Conservation (phyloP, 1,140 invertebrate species). For the Caerostris extrusa region DNA sequence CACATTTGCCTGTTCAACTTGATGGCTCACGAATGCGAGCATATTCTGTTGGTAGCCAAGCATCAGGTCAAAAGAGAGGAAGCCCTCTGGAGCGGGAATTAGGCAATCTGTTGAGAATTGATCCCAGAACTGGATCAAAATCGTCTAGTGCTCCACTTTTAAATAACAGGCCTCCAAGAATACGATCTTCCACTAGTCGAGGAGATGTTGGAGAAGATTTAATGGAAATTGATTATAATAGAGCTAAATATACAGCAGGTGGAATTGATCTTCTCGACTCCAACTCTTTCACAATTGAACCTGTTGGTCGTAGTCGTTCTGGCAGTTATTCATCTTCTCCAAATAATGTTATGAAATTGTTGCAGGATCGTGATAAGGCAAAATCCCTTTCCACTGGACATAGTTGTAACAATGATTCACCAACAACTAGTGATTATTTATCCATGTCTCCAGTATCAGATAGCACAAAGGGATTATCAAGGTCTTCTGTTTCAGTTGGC, state of each 20-base stretch:
- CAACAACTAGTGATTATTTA: constrained; percentile 57
- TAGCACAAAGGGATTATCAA: neutral
- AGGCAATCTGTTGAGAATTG: constrained; percentile 44
- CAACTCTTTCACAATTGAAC: constrained; percentile 71
- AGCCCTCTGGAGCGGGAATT: constrained; percentile 65
- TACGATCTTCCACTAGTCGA: constrained; percentile 64
- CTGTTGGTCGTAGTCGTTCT: constrained; percentile 72
- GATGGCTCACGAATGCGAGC: constrained; percentile 84
- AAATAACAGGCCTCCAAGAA: constrained; percentile 78
- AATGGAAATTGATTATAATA: constrained; percentile 79
- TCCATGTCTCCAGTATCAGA: constrained; percentile 66
- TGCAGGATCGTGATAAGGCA: constrained; percentile 56
- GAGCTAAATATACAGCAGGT: constrained; percentile 65
- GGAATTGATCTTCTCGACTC: constrained; percentile 67
- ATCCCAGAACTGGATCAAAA: constrained; percentile 78
- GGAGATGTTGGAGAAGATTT: constrained; percentile 78
- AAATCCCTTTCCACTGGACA: constrained; percentile 68
- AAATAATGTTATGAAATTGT: constrained; percentile 42
- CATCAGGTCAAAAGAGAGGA: constrained; percentile 41
- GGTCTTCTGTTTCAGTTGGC: constrained; percentile 3
- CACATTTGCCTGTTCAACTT: constrained; percentile 67
- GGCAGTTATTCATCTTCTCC: constrained; percentile 73
- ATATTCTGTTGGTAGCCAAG: constrained; percentile 92
- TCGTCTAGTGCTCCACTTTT: constrained; percentile 79
- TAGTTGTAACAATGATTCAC: constrained; percentile 40